Evolutionary conservation across 2,797 vertebrate species (phyloP).

Genomic region (Spinibarbus caldwelli): DNA sequence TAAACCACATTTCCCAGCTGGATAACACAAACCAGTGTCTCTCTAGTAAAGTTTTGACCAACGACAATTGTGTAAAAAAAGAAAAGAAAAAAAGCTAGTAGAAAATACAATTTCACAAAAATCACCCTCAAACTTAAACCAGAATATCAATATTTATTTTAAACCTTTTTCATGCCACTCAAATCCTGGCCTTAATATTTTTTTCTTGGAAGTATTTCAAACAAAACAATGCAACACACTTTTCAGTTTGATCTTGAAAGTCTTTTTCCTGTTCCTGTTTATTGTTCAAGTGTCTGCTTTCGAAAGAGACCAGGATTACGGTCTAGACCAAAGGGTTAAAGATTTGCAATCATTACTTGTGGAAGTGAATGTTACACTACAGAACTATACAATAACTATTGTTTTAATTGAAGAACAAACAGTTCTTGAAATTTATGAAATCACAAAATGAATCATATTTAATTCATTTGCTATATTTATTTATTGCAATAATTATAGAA

Average conservation of each 20-base stretch:
- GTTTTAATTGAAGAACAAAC: not conserved
- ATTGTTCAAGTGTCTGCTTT: not conserved
- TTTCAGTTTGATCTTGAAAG: not conserved
- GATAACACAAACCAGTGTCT: not conserved
- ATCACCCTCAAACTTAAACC: not conserved
- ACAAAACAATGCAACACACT: not conserved
- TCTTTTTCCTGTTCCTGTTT: not conserved
- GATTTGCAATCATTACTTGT: not conserved
- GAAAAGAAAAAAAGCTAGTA: not conserved
- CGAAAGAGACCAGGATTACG: too few species aligned
- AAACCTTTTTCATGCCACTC: not conserved
- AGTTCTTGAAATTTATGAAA: not conserved
- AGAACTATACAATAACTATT: not conserved
- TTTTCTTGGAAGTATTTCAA: too few species aligned
- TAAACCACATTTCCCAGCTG: not conserved
- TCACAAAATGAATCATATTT: not conserved
- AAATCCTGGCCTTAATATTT: not conserved
- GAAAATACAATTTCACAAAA: not conserved
- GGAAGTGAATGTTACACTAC: not conserved
- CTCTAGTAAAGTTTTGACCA: not conserved
- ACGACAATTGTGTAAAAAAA: not conserved
- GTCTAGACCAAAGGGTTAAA: not conserved
- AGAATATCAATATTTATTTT: not conserved
- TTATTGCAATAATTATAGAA: not conserved
- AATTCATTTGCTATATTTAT: not conserved